These are phyloP conservation scores for Xiphias gladius DNA, from an alignment of 2,113 vertebrate genomes.

Conservation along the genomic window DNA sequence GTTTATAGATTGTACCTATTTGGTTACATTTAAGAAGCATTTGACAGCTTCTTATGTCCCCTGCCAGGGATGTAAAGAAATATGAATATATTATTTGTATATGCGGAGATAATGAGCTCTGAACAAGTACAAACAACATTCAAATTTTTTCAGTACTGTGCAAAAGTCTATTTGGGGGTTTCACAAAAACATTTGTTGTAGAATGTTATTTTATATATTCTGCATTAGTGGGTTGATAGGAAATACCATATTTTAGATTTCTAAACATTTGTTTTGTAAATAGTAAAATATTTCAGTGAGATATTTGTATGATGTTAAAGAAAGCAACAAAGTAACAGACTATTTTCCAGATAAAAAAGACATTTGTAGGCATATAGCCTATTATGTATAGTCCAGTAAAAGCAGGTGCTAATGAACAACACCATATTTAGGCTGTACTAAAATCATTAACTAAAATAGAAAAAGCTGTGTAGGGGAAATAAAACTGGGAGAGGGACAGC, in stretches of 20 bases:
- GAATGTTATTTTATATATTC: neutral
- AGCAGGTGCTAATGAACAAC: neutral
- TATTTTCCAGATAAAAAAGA: neutral
- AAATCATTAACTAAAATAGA: neutral
- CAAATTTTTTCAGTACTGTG: neutral
- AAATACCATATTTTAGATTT: neutral
- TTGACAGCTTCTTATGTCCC: conserved; percentile 1
- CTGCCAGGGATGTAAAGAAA: conserved; percentile 5
- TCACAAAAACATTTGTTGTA: neutral
- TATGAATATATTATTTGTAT: neutral
- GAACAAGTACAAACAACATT: neutral
- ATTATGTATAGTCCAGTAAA: neutral
- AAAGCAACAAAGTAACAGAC: neutral
- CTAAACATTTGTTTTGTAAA: neutral
- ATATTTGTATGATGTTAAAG: neutral
- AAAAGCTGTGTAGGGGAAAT: neutral
- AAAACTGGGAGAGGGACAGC: neutral
- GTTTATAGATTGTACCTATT: conserved; percentile 6
- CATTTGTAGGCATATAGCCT: neutral
- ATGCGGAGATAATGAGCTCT: neutral
- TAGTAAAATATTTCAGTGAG: neutral
- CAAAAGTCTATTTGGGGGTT: neutral
- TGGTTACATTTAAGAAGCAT: neutral
- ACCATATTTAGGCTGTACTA: neutral
- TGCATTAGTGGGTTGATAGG: neutral